These are phyloP conservation scores for Stylophora pistillata DNA, from an alignment of 64 coral and sea anemone species.

Conservation along the genomic window DNA sequence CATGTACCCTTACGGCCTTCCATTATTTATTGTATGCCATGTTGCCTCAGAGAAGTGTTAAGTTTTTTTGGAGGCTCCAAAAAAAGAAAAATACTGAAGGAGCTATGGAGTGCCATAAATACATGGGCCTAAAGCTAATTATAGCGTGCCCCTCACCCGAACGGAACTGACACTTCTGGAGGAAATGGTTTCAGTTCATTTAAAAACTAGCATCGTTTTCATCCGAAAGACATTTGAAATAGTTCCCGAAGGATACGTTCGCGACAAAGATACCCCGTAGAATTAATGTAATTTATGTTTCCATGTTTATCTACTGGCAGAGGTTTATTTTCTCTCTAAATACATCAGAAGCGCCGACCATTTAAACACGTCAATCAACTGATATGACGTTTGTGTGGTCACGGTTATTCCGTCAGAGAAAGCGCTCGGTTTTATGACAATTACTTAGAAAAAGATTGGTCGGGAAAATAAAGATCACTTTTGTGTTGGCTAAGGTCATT, in stretches of 20 bases:
- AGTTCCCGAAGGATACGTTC: not conserved
- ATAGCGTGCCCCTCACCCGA: too few relatives aligned
- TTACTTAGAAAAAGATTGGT: not conserved
- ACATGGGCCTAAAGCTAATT: too few relatives aligned
- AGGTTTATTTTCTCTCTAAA: conserved; percentile 20
- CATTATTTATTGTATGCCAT: too few relatives aligned
- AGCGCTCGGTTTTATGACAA: not conserved
- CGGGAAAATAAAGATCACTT: not conserved
- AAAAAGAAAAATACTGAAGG: too few relatives aligned
- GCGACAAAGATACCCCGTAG: not conserved
- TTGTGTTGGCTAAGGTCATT: not conserved
- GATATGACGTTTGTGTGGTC: conserved; percentile 3
- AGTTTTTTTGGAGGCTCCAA: too few relatives aligned
- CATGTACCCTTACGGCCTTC: too few relatives aligned
- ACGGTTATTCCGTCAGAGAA: not conserved
- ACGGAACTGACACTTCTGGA: too few relatives aligned
- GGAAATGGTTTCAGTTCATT: too few relatives aligned
- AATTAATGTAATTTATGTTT: not conserved
- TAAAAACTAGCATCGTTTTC: too few relatives aligned
- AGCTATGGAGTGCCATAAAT: too few relatives aligned
- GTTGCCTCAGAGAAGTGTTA: too few relatives aligned
- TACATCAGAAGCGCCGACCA: conserved; percentile 24
- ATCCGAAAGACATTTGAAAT: too few relatives aligned
- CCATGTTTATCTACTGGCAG: not conserved
- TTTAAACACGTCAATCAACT: not conserved